A percentile compares a stretch with the other conserved stretches of the same genome.
phyloP scores from a whole-genome alignment of 2,888 invertebrate genomes.

The Apamea anceps region DNA sequence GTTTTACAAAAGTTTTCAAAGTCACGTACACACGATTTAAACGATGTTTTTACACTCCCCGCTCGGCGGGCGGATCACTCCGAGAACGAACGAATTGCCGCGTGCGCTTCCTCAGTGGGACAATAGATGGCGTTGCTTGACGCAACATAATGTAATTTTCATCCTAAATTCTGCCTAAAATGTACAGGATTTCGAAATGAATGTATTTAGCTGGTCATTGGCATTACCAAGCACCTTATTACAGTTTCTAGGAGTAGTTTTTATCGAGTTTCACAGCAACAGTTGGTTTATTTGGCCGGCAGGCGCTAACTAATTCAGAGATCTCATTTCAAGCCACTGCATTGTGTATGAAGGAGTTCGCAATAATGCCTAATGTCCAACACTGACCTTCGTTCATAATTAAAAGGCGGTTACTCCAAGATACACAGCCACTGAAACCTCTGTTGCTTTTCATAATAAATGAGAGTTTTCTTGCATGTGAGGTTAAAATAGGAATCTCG shows the following conservation, averaged over 20 bases:
- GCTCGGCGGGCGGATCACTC: too few relatives aligned
- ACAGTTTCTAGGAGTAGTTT: background rate
- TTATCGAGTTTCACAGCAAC: slow-evolving; percentile 20
- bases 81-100: too few relatives aligned
- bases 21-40: too few relatives aligned
- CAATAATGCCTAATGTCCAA: slow-evolving; percentile 46
- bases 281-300: slow-evolving; percentile 5
- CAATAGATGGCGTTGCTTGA: too few relatives aligned
- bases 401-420: slow-evolving; percentile 43
- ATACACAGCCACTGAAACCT: slow-evolving; percentile 40
- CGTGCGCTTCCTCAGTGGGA: too few relatives aligned
- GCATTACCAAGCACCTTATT: background rate
- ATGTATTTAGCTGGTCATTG: background rate
- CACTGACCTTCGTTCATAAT: slow-evolving; percentile 45
- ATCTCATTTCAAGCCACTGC: slow-evolving; percentile 45
- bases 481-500: background rate
- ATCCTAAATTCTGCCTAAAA: background rate
- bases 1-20: too few relatives aligned
- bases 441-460: slow-evolving; percentile 33
- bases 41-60: too few relatives aligned
- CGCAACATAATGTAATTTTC: background rate
- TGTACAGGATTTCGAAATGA: background rate
- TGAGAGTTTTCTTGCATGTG: background rate
- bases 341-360: slow-evolving; percentile 53
- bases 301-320: slow-evolving; percentile 39